Conservation (phyloP, 2,888 invertebrate species). For the Tetranychus piercei region DNA sequence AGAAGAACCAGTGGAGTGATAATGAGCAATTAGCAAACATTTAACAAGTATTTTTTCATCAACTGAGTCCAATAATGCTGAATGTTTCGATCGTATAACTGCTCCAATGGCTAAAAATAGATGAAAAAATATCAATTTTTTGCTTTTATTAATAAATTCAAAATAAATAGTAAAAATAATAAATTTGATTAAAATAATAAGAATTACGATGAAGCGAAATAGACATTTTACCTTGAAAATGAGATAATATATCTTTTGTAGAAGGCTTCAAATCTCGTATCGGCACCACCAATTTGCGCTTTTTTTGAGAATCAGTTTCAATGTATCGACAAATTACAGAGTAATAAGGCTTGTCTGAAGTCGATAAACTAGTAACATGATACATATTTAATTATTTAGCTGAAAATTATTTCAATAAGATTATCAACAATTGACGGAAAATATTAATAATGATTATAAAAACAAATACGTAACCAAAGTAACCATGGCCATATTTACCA, state of each 20-base stretch:
- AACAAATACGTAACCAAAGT: background rate
- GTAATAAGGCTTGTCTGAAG: slow-evolving; percentile 31
- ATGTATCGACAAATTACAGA: slow-evolving; percentile 2
- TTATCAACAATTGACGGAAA: background rate
- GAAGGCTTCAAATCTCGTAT: background rate
- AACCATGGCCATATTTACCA: background rate
- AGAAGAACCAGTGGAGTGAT: background rate
- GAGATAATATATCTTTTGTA: background rate
- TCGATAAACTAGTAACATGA: background rate
- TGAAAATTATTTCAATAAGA: background rate
- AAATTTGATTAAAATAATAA: background rate
- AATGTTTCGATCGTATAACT: background rate
- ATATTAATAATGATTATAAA: background rate
- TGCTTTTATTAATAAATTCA: no score
- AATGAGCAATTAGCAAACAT: background rate
- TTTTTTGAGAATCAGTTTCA: slow-evolving; percentile 4
- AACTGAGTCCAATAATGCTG: background rate
- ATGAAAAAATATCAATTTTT: background rate
- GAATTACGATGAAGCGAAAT: background rate
- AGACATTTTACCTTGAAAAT: background rate
- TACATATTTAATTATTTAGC: background rate
- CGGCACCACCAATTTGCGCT: background rate
- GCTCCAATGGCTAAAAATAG: background rate
- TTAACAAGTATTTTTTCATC: background rate
- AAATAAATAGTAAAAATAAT: no score